Percentiles rank a stretch among this genome's conserved stretches.
Evolutionary conservation across 1,140 invertebrate genomes (phyloP).

Genomic region (Aphelenchoides avenae): DNA sequence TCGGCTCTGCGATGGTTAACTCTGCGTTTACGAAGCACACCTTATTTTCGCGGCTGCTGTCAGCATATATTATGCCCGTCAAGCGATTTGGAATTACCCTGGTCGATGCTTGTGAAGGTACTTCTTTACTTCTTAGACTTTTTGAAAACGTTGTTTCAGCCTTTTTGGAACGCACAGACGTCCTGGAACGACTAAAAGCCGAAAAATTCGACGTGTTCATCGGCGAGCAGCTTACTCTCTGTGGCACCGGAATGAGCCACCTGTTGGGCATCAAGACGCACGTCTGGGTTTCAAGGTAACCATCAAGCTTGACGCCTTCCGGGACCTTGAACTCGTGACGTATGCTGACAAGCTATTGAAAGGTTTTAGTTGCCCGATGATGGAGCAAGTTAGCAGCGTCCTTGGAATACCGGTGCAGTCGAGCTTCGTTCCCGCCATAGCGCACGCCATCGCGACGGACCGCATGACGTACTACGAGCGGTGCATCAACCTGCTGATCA

Average conservation of each 20-base stretch:
- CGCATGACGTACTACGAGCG: conserved; percentile 21
- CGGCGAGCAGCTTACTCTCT: conserved; percentile 23
- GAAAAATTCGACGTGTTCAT: conserved; percentile 29
- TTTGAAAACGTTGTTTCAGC: no score
- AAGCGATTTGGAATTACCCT: no score
- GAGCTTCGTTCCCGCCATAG: conserved; percentile 23
- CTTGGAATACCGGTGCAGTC: conserved; percentile 20
- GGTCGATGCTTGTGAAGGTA: no score
- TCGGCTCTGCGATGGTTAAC: no score
- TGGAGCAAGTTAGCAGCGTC: conserved; percentile 14
- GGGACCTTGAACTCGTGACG: no score
- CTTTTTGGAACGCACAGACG: no score
- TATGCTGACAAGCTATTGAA: no score
- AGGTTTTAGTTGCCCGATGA: conserved; percentile 13
- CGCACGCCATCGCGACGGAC: conserved; percentile 15
- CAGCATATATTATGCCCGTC: no score
- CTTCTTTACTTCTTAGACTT: no score
- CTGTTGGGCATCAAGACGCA: conserved; percentile 18
- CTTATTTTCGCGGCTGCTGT: no score
- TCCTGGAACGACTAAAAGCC: conserved; percentile 1
- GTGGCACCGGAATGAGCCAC: conserved; percentile 21
- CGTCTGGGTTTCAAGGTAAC: conserved; percentile 23
- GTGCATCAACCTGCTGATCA: conserved; percentile 4
- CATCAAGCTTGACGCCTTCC: background rate
- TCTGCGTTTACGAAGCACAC: no score